phyloP scores from a whole-genome alignment of 2,113 vertebrate genomes.

The Nanorana parkeri region DNA sequence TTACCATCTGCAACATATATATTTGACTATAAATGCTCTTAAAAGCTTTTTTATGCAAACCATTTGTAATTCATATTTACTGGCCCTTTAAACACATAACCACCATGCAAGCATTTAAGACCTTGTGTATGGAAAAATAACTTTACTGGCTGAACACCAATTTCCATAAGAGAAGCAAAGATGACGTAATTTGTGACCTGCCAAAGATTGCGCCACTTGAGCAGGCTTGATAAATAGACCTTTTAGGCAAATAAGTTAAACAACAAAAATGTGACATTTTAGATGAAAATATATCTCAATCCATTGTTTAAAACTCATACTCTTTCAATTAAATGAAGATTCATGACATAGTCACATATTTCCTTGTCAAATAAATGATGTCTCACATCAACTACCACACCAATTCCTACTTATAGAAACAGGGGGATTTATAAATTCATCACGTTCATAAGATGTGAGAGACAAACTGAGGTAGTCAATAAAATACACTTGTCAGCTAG shows the following conservation, averaged over 20 bases:
- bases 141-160: slow-evolving; percentile 1
- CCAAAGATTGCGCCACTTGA: slow-evolving; percentile 39
- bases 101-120: background rate
- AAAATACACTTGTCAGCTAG: slow-evolving; percentile 86
- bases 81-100: background rate
- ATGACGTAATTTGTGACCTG: slow-evolving; percentile 48
- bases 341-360: slow-evolving; percentile 81
- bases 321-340: slow-evolving; percentile 87
- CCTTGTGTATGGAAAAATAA: background rate
- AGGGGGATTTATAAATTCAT: slow-evolving; percentile 80
- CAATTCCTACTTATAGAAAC: slow-evolving; percentile 85
- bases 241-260: slow-evolving; percentile 72
- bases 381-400: slow-evolving; percentile 84
- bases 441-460: slow-evolving; percentile 94
- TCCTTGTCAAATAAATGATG: slow-evolving; percentile 91
- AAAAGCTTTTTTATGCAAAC: too few species aligned
- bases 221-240: slow-evolving; percentile 51
- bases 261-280: slow-evolving; percentile 60
- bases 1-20: too few species aligned
- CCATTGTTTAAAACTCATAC: slow-evolving; percentile 77
- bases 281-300: slow-evolving; percentile 72
- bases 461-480: slow-evolving; percentile 91
- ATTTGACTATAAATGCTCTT: too few species aligned
- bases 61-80: too few species aligned
- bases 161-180: background rate